Base-by-base conservation (phyloP, 2,113 vertebrate species). In the Oncorhynchus masou region DNA sequence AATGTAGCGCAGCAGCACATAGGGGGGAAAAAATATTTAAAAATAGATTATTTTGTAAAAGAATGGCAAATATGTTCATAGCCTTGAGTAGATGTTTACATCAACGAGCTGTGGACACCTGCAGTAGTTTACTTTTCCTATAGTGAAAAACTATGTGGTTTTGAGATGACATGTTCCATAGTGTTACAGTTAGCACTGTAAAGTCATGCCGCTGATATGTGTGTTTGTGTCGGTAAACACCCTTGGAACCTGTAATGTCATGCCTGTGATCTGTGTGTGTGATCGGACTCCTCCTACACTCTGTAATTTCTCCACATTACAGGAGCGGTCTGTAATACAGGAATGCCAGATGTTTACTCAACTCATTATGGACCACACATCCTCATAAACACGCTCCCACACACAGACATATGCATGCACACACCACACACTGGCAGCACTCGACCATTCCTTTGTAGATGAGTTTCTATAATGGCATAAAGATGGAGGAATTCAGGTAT, bases 291-390 rank as follows among this genome's bases (percentile, higher is more conserved):
- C 83, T 86, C 78, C 88, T 89, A 79, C 87, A 88, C 91, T 91
- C 87, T 91, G 86, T 91, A 92, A 92, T 92, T 90, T 90, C 83
- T 86, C 83, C 87, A 88, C 89, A 91, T 92, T 91, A 91, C 90
- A 92, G 91, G 87, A 87, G 90, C 86, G 85, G 85, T 73, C 89
- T 90, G 80, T 90, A 91, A 91, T 90, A 83, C 87, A 67, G 85
- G 86, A 83, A 84, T 68, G 88, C 87, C 89, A 90, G 87, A 87
- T 91, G 91, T 92, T 91, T 90, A 88, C 79, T 77, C 74, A 81
- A 83, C 88, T 90, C 88, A 89, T 89, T 89, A 89, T 19, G 88
- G 90, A 91, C 91, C 90, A 91, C 91, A 92, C 91, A 88, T 81
- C 31, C 68, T 22, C 31, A n/a, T 2, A 22, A 7, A 62, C 59